Base-by-base conservation (phyloP, 2,113 vertebrate species). In the Furnarius figulus region DNA sequence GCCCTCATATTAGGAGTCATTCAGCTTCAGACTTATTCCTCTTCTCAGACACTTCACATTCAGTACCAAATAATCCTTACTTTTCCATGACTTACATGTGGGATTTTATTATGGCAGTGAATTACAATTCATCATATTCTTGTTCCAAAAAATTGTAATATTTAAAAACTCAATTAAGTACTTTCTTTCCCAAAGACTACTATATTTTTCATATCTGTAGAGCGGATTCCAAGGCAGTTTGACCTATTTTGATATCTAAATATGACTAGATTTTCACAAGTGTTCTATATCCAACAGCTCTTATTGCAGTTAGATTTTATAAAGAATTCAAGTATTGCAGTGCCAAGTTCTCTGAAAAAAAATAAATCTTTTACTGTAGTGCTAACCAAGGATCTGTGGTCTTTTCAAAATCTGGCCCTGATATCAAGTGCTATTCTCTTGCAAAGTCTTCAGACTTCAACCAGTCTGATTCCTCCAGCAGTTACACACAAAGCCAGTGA, bases 251-350 rank as follows among this genome's bases (percentile, higher is more conserved):
- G 82, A 59, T 55, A 77, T 23, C 40, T 62, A 70, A 63, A 75
- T 22, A 85, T 0, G 1, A 5, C 23, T 82, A 76, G 30, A 63
- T n/a, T 93, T 93, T 66, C 33, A 42, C 31, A 94, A 85, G 50
- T 21, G 18, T 78, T 87, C 42, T 27, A 19, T 65, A 89, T 58
- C 47, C 44, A 95, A 58, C n/a, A 85, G 74, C 12, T 70, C 33
- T 85, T 87, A 65, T 37, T 92, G 53, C 18, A 87, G 62, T 17
- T 49, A 85, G 62, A 91, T 82, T 93, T 94, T 82, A 67, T 85
- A 35, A 93, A 89, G 85, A 87, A 94, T 89, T 91, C 40, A 70
- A 56, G 12, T 27, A 70, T 40, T 5, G 2, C 53, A 52, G 22
- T 23, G 78, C 53, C 82, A 95, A 95, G 66, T 70, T 70, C 37